Percentiles rank a stretch among this genome's conserved stretches.
Conservation (phyloP, 1,140 invertebrate species). For the Streblospio benedicti region DNA sequence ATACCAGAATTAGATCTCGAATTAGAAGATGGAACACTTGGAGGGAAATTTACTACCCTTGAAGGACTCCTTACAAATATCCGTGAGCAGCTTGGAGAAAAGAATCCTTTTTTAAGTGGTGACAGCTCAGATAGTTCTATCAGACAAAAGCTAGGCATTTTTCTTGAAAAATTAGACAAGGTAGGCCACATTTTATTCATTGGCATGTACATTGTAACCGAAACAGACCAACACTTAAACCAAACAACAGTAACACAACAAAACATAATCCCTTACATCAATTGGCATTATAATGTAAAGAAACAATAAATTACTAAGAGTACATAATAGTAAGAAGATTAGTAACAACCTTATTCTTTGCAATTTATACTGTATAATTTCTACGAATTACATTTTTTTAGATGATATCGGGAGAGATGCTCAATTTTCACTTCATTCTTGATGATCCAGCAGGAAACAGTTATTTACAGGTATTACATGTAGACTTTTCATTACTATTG, state of each 20-base stretch:
- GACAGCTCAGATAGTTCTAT: constrained; percentile 60
- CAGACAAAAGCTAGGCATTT: constrained; percentile 53
- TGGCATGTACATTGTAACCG: constrained; percentile 1
- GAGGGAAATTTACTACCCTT: constrained; percentile 88
- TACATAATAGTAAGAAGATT: no score
- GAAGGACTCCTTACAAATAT: constrained; percentile 63
- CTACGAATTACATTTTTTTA: constrained; percentile 18
- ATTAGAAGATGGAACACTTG: constrained; percentile 71
- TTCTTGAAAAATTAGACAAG: constrained; percentile 62
- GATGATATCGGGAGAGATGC: constrained; percentile 33
- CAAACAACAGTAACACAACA: no score
- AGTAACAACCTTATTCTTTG: no score
- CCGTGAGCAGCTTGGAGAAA: constrained; percentile 46
- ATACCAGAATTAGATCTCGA: constrained; percentile 88
- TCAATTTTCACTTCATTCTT: constrained; percentile 64
- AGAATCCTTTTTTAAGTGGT: constrained; percentile 62
- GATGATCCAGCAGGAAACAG: constrained; percentile 97
- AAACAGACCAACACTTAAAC: no score
- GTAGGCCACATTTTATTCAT: constrained; percentile 42
- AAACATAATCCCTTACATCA: no score
- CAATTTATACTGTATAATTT: constrained; percentile 6
- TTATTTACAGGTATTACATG: constrained; percentile 68
- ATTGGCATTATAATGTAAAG: no score
- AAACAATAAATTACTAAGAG: no score
- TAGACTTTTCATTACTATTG: background rate